Conservation (phyloP, 2,113 vertebrate species). For the Oncorhynchus gorbuscha region DNA sequence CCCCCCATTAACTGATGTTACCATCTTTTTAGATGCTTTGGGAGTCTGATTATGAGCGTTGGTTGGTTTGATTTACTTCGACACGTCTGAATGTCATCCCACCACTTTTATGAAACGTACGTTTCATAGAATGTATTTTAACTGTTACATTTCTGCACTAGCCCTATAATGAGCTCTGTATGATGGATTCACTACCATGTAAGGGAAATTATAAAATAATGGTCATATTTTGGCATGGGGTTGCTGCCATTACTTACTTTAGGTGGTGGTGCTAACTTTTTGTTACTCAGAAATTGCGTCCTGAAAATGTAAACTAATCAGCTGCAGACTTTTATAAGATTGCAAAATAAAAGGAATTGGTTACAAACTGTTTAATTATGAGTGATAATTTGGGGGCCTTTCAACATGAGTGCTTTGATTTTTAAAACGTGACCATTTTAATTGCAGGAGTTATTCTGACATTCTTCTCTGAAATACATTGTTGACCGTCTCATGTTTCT, state of each 20-base stretch:
- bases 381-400: background rate
- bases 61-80: slow-evolving; percentile 49
- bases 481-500: no score
- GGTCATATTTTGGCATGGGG: background rate
- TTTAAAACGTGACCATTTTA: background rate
- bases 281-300: background rate
- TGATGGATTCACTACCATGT: background rate
- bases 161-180: background rate
- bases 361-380: background rate
- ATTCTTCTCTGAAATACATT: background rate
- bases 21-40: slow-evolving; percentile 4
- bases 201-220: background rate
- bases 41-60: slow-evolving; percentile 36
- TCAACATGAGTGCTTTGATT: background rate
- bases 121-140: no score
- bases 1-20: slow-evolving; percentile 15
- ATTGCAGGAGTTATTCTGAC: background rate
- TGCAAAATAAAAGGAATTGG: background rate
- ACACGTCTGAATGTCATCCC: slow-evolving; percentile 36
- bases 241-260: background rate
- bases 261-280: background rate
- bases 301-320: background rate
- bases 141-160: no score
- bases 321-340: background rate
- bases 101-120: slow-evolving; percentile 18